These are phyloP conservation scores for Stenodema calcarata DNA, from an alignment of 2,888 invertebrate species.

Conservation along the genomic window DNA sequence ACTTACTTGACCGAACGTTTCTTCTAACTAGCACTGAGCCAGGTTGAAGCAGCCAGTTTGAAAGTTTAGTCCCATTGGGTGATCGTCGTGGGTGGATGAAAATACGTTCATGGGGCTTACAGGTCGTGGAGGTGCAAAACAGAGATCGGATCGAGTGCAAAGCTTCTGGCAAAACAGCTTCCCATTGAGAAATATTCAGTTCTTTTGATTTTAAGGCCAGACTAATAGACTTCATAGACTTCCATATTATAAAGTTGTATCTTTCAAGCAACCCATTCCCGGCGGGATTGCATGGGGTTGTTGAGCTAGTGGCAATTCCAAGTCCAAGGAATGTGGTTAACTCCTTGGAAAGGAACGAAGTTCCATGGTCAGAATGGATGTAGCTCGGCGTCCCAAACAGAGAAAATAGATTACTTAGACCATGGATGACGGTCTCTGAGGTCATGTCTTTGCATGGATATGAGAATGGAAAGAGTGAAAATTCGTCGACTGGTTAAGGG, in stretches of 20 bases:
- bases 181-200: slow-evolving; percentile 44
- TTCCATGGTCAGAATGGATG: slow-evolving; percentile 38
- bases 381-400: slow-evolving; percentile 19
- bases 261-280: slow-evolving; percentile 49
- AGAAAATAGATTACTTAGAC: neutral
- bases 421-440: neutral
- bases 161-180: slow-evolving; percentile 52
- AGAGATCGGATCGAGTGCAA: slow-evolving; percentile 53
- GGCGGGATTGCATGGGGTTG: too few species aligned
- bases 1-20: neutral
- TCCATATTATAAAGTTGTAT: slow-evolving; percentile 55
- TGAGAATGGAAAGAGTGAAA: slow-evolving; percentile 52
- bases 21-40: neutral
- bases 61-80: neutral
- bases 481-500: slow-evolving; percentile 37
- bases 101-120: slow-evolving; percentile 47
- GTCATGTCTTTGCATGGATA: slow-evolving; percentile 18
- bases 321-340: slow-evolving; percentile 43
- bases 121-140: slow-evolving; percentile 51
- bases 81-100: neutral
- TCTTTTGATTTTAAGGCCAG: slow-evolving; percentile 48
- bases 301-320: slow-evolving; percentile 52
- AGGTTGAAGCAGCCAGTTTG: neutral
- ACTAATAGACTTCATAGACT: slow-evolving; percentile 53
- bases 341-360: slow-evolving; percentile 35